Base-by-base conservation (phyloP, 2,888 invertebrate genomes). In the Synanthedon tipuliformis region DNA sequence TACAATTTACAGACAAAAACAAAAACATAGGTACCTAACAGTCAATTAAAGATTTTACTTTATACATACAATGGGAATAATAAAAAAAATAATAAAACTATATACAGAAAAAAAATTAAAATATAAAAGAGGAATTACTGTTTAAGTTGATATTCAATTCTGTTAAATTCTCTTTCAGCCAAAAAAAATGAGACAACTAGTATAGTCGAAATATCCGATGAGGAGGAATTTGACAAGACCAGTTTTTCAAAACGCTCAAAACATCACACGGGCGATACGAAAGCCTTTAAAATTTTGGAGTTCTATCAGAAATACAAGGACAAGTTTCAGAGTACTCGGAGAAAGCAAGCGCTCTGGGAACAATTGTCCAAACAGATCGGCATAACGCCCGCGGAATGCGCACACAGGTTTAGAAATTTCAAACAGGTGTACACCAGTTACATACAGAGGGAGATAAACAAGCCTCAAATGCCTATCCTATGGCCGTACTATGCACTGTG, bases 401-500 rank as follows among this genome's bases (percentile, higher is more conserved):
- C 82, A 0, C 81, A 85, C 23, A 64, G 81, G 52, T 82, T 86
- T 51, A 73, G 77, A 48, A 79, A 80, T 54, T 58, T 85, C 1
- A 85, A 85, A 57, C 80, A 84, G 64, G 77, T 80, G 0, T 87
- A 83, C 61, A 78, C 73, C 0, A 65, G 70, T 0, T 77, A 79
- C 3, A 68, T 86, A 0, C 78, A 84, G 56, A 72, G 81, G 52
- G 86, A 87, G 53, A 81, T 86, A 0, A 78, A 68, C 4, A 80
- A 78, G 55, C 85, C 86, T 0, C 82, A 82, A 54, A 77, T 75
- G 62, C 78, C 80, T 0, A 80, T 86, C 3, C 62, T 81, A 0
- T 86, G 85, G 86, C 85, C 84, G 0, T 84, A 86, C 52, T 86
- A 81, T 10, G 64, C 69, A 3, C 56, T 82, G 1, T 85, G 85